Evolutionary conservation across 1,140 invertebrate species (phyloP), one percentile per base, ranked within the genome.

Genomic region (Trichoplusia ni): DNA sequence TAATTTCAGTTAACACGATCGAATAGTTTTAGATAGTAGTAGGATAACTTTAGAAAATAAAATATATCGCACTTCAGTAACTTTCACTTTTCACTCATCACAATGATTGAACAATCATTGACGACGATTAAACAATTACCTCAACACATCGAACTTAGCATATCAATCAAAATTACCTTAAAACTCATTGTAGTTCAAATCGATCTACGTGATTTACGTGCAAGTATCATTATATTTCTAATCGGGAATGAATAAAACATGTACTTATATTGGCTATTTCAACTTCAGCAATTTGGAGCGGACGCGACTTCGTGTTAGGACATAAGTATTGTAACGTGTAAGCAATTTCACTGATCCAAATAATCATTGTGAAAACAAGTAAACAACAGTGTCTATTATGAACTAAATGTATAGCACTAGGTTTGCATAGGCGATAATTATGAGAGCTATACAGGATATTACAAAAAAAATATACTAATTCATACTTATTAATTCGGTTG

Each of bases 311-410:
- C 66, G 64, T 33, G 46, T 69, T 66, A 56, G 61, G 60, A 66
- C 70, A 70, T 61, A 56, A 1, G 29, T n/a, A 13, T 13, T 11
- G 18, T 27, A 56, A 38, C 27, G 51, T 35, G 13, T 8, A 56
- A 64, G 40, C 29, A 74, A 62, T 53, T 71, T 71, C 51, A 82
- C 58, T 58, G 76, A 79, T 67, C 78, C 77, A 64, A 74, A 75
- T 60, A 73, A 63, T 35, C 56, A 62, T 38, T 74, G 75, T 54
- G 77, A 40, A 64, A 75, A 64, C 51, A 38, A 61, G 58, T 69
- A 51, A n/a, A n/a, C n/a, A n/a, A 27, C 33, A 0, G 8, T 9
- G 35, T n/a, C 64, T 47, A n/a, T n/a, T n/a, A n/a, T n/a, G n/a
- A n/a, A n/a, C n/a, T n/a, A n/a, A n/a, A n/a, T n/a, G n/a, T 1